Evolutionary conservation across 1,140 invertebrate species (phyloP), one percentile per base, ranked within the genome.

Genomic region (Lineus longissimus): DNA sequence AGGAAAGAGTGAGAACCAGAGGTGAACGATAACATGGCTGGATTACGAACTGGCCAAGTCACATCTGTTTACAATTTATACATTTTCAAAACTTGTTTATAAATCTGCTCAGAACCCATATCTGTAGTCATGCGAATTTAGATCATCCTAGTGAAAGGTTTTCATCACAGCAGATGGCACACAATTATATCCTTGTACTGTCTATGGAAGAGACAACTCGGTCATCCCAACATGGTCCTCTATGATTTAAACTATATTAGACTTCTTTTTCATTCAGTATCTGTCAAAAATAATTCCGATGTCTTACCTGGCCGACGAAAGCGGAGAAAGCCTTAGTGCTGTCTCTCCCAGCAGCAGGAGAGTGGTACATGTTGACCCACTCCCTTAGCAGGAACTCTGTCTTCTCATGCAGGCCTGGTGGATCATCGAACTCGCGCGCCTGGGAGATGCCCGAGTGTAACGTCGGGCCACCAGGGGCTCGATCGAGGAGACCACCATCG

Each of bases 351-450:
- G 90, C 87, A 17, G 85, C 85, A 1, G 91, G 88, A 25, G 87
- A 89, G 74, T 94, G 88, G 74, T 95, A 95, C 75, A 97, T 88
- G 22, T 86, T 87, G 2, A 98, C 91, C 97, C 97, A 99, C 76
- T 99, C 96, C 17, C 94, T 85, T 7, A 99, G 82, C 1, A 99
- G 81, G 68, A 87, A 93, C 76, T 98, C 95, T 0, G 95, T 96
- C 79, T 98, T 98, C 73, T 97, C 95, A 72, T 93, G 89, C 6
- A 99, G 82, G 13, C 92, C 94, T 4, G 91, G 92, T 17, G 95
- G 94, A 84, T 98, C 95, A 74, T 96, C 93, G 69, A 90, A 94
- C 62, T 96, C 93, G 58, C 91, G 86, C 25, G 91, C 88, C 85
- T 94, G 85, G 19, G 82, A 77, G 73, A 97, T 93, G 54, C 94